A percentile compares a stretch with the other conserved stretches of the same genome.
These are phyloP conservation scores for Apostichopus parvimensis DNA, from an alignment of 35 echinoderm and acorn worm species.

Conservation along the genomic window DNA sequence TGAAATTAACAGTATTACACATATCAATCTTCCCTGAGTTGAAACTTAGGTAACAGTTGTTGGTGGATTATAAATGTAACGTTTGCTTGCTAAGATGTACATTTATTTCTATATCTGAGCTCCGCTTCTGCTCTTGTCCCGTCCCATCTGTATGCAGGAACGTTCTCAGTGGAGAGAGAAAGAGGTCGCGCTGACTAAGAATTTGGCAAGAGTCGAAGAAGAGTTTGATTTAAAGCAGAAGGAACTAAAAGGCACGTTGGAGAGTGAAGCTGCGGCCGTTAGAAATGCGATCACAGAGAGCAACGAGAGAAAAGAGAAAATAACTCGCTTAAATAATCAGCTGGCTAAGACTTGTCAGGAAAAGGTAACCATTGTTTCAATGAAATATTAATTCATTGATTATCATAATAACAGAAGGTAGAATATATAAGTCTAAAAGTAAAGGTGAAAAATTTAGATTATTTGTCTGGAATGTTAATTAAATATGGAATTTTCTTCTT, in stretches of 20 bases:
- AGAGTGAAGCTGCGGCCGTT: background rate
- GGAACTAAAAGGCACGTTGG: constrained; percentile 5
- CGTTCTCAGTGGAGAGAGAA: constrained; percentile 50
- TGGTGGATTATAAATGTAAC: too few relatives aligned
- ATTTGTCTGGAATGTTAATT: too few relatives aligned
- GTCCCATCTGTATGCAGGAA: background rate
- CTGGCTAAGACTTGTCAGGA: constrained; percentile 10
- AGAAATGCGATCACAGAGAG: background rate
- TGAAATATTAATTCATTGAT: background rate
- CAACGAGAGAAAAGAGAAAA: background rate
- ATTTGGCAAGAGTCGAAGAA: constrained; percentile 29
- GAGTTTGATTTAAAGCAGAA: constrained; percentile 16
- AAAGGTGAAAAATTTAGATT: too few relatives aligned
- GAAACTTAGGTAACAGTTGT: too few relatives aligned
- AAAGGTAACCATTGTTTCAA: constrained; percentile 2
- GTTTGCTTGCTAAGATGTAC: too few relatives aligned
- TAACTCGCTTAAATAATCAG: constrained; percentile 5
- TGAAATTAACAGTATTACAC: too few relatives aligned
- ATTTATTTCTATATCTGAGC: too few relatives aligned
- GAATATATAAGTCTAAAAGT: too few relatives aligned
- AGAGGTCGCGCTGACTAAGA: constrained; percentile 7
- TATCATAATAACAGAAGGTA: too few relatives aligned
- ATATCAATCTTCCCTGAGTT: too few relatives aligned
- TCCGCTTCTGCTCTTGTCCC: too few relatives aligned
- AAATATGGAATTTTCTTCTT: too few relatives aligned